Conservation (phyloP, 2,888 invertebrate species). For the Phasia obesa region DNA sequence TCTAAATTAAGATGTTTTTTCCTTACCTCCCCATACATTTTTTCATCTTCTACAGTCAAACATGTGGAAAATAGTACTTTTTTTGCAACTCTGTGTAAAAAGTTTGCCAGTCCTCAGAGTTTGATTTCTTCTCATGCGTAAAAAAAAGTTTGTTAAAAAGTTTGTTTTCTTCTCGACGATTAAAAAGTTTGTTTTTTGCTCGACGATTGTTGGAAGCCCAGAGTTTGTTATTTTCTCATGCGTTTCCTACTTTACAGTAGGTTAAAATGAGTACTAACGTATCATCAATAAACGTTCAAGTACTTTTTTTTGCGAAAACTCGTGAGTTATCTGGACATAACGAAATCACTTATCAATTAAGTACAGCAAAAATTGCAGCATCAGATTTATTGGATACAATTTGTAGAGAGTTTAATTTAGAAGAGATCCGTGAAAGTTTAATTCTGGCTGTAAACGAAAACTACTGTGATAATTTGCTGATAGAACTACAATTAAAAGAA, state of each 20-base stretch:
- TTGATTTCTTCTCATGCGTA: too few species aligned
- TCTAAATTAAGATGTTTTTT: too few species aligned
- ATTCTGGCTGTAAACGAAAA: constrained; percentile 93
- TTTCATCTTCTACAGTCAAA: too few species aligned
- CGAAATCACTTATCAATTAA: constrained; percentile 83
- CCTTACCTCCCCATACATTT: too few species aligned
- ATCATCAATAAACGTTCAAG: constrained; percentile 83
- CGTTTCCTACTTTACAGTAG: background rate
- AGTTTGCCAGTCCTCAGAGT: too few species aligned
- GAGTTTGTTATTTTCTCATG: too few species aligned
- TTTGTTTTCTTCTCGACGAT: too few species aligned
- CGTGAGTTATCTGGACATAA: constrained; percentile 89
- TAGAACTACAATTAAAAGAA: constrained; percentile 84
- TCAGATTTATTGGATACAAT: constrained; percentile 85
- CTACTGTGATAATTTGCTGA: constrained; percentile 85
- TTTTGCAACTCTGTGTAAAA: too few species aligned
- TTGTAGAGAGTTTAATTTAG: constrained; percentile 85
- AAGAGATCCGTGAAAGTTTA: constrained; percentile 87
- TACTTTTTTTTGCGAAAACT: constrained; percentile 95
- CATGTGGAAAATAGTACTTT: too few species aligned
- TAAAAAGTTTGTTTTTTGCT: too few species aligned
- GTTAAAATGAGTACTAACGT: constrained; percentile 6
- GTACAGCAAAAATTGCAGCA: constrained; percentile 84
- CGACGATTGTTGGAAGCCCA: too few species aligned
- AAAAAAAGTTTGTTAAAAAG: too few species aligned